phyloP scores from a whole-genome alignment of 2,113 vertebrate genomes.

The Sigmodon hispidus region DNA sequence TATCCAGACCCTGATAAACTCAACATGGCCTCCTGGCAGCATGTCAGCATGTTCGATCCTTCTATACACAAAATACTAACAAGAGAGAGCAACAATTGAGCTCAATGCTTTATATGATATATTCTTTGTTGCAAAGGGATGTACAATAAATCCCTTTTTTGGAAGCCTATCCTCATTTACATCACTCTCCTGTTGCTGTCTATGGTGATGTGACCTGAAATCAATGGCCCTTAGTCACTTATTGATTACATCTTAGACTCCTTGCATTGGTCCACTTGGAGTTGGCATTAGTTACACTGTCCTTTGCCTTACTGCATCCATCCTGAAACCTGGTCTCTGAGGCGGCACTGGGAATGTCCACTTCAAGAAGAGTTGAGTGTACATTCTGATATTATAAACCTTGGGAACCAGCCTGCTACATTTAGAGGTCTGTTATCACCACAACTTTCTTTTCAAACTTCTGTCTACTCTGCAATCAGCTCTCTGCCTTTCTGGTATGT shows the following conservation, averaged over 20 bases:
- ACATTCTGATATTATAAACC: background rate
- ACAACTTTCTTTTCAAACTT: background rate
- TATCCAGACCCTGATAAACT: too few relatives aligned
- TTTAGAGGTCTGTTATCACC: background rate
- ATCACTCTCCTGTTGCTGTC: background rate
- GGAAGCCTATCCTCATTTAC: fast-evolving
- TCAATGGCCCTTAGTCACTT: background rate
- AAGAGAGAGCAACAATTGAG: too few relatives aligned
- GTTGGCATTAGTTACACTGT: too few relatives aligned
- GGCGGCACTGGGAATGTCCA: background rate
- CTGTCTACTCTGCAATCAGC: background rate
- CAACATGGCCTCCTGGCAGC: too few relatives aligned
- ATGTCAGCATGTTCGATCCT: too few relatives aligned
- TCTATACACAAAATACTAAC: too few relatives aligned
- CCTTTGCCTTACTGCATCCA: background rate
- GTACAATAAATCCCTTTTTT: background rate
- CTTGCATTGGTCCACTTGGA: background rate
- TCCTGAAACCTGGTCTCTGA: background rate
- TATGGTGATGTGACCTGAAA: background rate
- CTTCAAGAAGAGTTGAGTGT: background rate
- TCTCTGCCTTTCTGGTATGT: background rate
- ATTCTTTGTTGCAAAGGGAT: background rate
- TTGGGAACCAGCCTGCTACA: background rate
- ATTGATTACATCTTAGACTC: background rate
- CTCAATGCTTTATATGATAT: background rate